A percentile compares a stretch with the other conserved stretches of the same genome.
Conservation (phyloP, 2,797 vertebrate species). For the Cyprinella venusta region DNA sequence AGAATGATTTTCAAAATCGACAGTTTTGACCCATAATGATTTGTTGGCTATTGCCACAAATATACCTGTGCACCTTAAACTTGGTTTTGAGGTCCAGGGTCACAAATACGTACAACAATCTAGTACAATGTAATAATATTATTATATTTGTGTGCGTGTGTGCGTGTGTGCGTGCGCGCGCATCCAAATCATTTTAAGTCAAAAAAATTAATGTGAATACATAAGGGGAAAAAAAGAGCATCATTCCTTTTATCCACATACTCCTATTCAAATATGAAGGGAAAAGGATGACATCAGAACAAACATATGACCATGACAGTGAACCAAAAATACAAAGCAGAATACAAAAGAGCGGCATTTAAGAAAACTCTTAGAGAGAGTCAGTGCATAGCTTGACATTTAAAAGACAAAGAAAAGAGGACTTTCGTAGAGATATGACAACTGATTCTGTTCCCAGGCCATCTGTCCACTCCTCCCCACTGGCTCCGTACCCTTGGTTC, state of each 20-base stretch:
- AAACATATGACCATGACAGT: background rate
- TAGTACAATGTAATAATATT: too few relatives aligned
- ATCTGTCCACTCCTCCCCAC: slow-evolving; percentile 30
- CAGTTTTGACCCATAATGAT: too few relatives aligned
- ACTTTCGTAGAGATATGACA: slow-evolving; percentile 11
- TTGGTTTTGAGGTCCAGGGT: too few relatives aligned
- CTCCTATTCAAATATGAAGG: background rate
- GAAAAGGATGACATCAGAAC: background rate
- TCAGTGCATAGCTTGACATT: slow-evolving; percentile 54
- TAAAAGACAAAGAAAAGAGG: slow-evolving; percentile 14
- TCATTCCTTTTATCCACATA: background rate
- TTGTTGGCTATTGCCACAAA: too few relatives aligned
- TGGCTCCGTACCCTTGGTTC: background rate
- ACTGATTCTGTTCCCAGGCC: slow-evolving; percentile 14
- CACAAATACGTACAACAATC: background rate
- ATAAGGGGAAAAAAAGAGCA: background rate
- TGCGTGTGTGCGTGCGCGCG: background rate
- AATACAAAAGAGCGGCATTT: slow-evolving; percentile 15
- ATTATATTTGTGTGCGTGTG: background rate
- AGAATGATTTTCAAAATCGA: too few relatives aligned
- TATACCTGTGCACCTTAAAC: too few relatives aligned
- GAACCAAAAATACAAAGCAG: slow-evolving; percentile 1
- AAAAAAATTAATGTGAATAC: background rate
- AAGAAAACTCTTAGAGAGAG: slow-evolving; percentile 8
- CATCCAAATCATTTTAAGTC: too few relatives aligned